These are phyloP conservation scores for Aepyceros melampus DNA, from an alignment of 2,113 vertebrate species.

Conservation along the genomic window DNA sequence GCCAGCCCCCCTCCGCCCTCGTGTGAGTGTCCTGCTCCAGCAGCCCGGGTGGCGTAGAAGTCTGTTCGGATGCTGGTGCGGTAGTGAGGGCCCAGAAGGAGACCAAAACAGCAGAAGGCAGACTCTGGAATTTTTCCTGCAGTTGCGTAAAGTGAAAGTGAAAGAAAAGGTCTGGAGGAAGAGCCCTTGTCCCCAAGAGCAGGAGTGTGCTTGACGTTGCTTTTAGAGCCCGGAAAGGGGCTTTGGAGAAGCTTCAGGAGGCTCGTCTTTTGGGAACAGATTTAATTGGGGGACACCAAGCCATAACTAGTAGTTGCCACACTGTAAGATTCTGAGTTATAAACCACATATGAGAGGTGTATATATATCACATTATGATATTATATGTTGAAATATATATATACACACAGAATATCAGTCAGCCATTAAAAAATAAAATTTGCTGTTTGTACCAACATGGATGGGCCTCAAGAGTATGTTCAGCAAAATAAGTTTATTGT, in stretches of 20 bases:
- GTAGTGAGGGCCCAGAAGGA: not conserved
- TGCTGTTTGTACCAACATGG: not conserved
- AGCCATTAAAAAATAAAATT: not conserved
- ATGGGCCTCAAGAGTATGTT: not conserved
- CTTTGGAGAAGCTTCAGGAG: not conserved
- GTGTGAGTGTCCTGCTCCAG: conserved; percentile 84
- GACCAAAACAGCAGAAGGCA: not conserved
- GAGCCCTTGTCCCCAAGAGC: not conserved
- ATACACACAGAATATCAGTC: not conserved
- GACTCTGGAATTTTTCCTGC: no score
- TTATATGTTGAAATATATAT: not conserved
- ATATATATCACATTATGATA: not conserved
- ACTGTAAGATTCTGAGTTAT: not conserved
- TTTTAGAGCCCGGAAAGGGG: not conserved
- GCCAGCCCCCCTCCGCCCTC: conserved; percentile 80
- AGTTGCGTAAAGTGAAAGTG: accelerated
- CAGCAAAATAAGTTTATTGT: not conserved
- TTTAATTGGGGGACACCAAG: no score
- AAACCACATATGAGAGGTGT: not conserved
- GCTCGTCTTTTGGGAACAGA: no score
- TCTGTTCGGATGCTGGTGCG: not conserved
- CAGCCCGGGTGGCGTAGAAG: accelerated
- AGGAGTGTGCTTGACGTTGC: not conserved
- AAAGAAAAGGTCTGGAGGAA: not conserved
- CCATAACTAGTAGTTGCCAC: not conserved